Evolutionary conservation across 2,888 invertebrate genomes (phyloP).

Genomic region (Polyommatus iphigenia): DNA sequence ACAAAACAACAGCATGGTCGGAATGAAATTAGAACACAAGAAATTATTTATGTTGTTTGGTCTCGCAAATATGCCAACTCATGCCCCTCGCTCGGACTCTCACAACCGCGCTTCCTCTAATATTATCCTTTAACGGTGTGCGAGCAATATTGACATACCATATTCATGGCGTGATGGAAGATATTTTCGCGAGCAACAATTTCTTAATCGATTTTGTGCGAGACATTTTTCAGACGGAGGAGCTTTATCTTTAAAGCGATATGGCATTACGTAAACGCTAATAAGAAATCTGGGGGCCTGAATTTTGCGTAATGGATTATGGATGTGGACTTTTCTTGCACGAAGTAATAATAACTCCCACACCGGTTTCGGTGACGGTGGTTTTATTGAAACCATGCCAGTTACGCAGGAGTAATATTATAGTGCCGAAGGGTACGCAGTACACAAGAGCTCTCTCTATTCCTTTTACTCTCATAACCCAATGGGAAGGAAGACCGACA

Average conservation of each 20-base stretch:
- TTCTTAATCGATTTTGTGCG: slow-evolving; percentile 4
- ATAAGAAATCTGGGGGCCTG: neutral
- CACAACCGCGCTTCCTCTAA: slow-evolving; percentile 7
- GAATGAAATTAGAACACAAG: neutral
- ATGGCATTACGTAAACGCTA: slow-evolving; percentile 9
- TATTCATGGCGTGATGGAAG: too few species aligned
- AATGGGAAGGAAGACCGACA: too few species aligned
- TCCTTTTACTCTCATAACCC: too few species aligned
- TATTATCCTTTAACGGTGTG: slow-evolving; percentile 22
- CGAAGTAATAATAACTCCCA: too few species aligned
- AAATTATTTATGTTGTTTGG: slow-evolving; percentile 1
- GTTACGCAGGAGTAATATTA: too few species aligned
- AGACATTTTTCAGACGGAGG: slow-evolving; percentile 6
- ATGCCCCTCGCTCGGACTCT: slow-evolving; percentile 3
- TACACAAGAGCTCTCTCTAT: too few species aligned
- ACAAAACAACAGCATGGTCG: neutral
- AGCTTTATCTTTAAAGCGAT: neutral
- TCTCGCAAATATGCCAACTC: neutral
- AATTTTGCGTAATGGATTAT: neutral
- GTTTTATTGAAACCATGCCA: too few species aligned
- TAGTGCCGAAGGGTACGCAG: too few species aligned
- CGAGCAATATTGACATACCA: slow-evolving; percentile 19
- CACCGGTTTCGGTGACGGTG: too few species aligned
- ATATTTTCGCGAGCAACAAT: too few species aligned
- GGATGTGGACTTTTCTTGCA: too few species aligned